Conservation (phyloP, 2,797 vertebrate species). For the Peromyscus nudipes region DNA sequence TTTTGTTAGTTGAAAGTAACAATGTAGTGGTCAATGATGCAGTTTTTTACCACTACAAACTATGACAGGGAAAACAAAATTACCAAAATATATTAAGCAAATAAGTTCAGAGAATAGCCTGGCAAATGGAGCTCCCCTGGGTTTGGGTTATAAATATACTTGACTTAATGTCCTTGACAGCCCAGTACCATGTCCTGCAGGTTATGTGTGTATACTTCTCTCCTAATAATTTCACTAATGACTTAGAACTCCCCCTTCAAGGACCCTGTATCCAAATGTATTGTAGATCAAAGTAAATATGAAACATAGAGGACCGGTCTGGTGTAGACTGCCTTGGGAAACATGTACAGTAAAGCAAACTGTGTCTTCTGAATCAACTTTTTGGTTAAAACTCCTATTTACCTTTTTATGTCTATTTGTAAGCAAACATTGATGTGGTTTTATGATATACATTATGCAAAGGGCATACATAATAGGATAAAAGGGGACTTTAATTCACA, state of each 20-base stretch:
- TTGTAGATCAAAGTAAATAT: background rate
- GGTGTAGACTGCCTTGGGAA: background rate
- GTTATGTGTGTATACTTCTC: background rate
- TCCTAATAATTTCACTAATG: background rate
- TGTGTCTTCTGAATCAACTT: background rate
- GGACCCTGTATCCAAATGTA: no score
- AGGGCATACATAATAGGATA: background rate
- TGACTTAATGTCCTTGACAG: background rate
- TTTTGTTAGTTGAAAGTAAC: background rate
- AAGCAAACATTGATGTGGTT: background rate
- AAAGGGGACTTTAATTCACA: background rate
- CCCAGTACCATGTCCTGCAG: background rate
- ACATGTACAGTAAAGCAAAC: background rate
- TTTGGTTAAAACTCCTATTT: background rate
- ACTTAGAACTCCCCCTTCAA: background rate
- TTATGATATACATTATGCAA: background rate
- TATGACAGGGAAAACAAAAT: background rate
- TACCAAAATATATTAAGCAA: background rate
- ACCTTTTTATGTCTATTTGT: background rate
- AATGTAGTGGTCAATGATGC: background rate
- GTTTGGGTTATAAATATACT: background rate
- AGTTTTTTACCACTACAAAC: background rate
- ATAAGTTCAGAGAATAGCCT: background rate
- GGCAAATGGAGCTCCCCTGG: background rate
- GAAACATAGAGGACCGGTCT: background rate